Evolutionary conservation across 1,140 invertebrate genomes (phyloP), one percentile per base, ranked within the genome.

Genomic region (Bombus ignitus): DNA sequence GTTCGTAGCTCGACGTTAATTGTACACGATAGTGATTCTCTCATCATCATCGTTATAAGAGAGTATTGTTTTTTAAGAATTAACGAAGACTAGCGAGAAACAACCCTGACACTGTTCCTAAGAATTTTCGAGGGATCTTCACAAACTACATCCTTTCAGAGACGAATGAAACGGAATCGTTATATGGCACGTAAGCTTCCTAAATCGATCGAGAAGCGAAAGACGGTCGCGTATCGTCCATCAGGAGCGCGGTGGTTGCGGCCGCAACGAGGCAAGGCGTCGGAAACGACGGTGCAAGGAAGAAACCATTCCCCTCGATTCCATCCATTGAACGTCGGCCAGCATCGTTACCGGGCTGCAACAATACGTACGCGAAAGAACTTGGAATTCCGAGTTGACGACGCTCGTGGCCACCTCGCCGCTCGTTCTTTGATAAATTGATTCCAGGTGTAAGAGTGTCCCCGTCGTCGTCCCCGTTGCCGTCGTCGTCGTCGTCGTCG

Each of bases 401-500:
- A 80, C 81, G 81, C 75, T 65, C 47, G 37, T 66, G 44, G 59
- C 68, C 86, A 32, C 65, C 65, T 53, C 62, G 65, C 62, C 73
- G 32, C 32, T 37, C 37, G 77, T 82, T 83, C 18, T 81, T 92
- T 91, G 88, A 92, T 92, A 92, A 92, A 92, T 92, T 89, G 91
- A 91, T 92, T 92, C 85, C 80, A 92, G 89, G 68, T 86, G 89
- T 76, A 87, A 86, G 81, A 91, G 84, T 72, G 84, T 91, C 73
- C 80, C 78, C n/a, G 59, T 79, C 37, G 37, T 37, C 81, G 77
- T 84, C 85, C 86, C 86, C 85, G 86, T 28, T 37, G 5, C 5
- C 47, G 59, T 13, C 28, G 84, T 91, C 73, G 76, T 81, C n/a
- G 76, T 81, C n/a, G 65, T 83, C 37, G 57, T 57, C 78, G 77